These are phyloP conservation scores for Orthosia cruda DNA, from an alignment of 2,888 invertebrate genomes.

Conservation along the genomic window DNA sequence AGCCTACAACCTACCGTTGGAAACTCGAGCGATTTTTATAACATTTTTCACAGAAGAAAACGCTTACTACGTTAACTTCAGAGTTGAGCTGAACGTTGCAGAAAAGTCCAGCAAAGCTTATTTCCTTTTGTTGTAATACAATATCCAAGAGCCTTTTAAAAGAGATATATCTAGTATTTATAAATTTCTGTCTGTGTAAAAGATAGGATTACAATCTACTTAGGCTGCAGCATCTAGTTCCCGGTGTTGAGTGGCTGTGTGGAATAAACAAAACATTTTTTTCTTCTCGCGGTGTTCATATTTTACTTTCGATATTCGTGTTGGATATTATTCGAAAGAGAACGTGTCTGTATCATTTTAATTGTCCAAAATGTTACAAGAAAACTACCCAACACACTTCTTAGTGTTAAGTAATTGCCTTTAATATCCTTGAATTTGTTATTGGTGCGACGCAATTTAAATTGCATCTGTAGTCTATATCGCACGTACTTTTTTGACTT, in stretches of 20 bases:
- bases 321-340: too few relatives aligned
- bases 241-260: slow-evolving; percentile 11
- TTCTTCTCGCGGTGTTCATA: too few relatives aligned
- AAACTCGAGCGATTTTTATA: slow-evolving; percentile 26
- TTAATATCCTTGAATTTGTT: too few relatives aligned
- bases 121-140: slow-evolving; percentile 56
- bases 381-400: too few relatives aligned
- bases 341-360: too few relatives aligned
- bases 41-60: slow-evolving; percentile 22
- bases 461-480: too few relatives aligned
- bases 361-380: too few relatives aligned
- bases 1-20: slow-evolving; percentile 14
- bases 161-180: slow-evolving; percentile 18
- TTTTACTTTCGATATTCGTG: too few relatives aligned
- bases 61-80: slow-evolving; percentile 36
- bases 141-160: slow-evolving; percentile 30
- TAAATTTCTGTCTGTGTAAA: slow-evolving; percentile 7
- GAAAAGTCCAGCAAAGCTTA: slow-evolving; percentile 44
- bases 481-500: too few relatives aligned
- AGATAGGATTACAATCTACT: slow-evolving; percentile 54
- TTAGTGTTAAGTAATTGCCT: too few relatives aligned
- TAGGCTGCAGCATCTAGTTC: slow-evolving; percentile 28
- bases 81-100: slow-evolving; percentile 37
- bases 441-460: too few relatives aligned
- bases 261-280: background rate